Evolutionary conservation across 2,113 vertebrate genomes (phyloP), one percentile per base, ranked within the genome.

Genomic region (Oryzias woworae): DNA sequence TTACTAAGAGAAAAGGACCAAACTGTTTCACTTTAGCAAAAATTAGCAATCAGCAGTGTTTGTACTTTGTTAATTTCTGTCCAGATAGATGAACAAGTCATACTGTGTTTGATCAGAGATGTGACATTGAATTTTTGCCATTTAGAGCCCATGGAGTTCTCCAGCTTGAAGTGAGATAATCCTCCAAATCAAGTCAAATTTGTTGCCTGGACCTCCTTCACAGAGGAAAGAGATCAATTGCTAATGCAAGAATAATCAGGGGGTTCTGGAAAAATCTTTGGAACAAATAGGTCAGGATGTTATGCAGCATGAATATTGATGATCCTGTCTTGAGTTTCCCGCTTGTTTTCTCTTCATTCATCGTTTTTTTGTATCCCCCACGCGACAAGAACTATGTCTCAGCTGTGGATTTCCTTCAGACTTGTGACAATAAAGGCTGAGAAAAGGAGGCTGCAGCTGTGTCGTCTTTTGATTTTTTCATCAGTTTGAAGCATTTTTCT

Each of bases 381-480:
- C 45, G 16, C 60, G 47, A 48, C 69, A 3, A 20, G 59, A 56
- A 62, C 72, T 84, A 85, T 78, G 84, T 69, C 82, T 86, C 86
- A 85, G 84, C 80, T 86, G 80, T 75, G 78, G 58, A 80, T 84
- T 82, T 86, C 80, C 75, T 78, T 75, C 71, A 72, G 79, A 74
- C 75, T 76, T 73, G 71, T 77, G 64, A 78, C 10, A 81, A 87
- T 68, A 63, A 80, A 70, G 61, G 73, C 69, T 66, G 36, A 80
- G 66, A 72, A 82, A 79, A 77, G 84, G 80, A 85, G 74, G 54
- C 60, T 57, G 68, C 87, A 84, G 82, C 79, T 89, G 84, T 68
- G 79, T n/a, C 78, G 79, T 76, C 72, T 78, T 83, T 83, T 41
- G 36, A 12, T 48, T 48, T 47, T 47, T 47, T 3, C n/a, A 47